These are phyloP conservation scores for Streblospio benedicti DNA, from an alignment of 1,140 invertebrate species.

Conservation along the genomic window DNA sequence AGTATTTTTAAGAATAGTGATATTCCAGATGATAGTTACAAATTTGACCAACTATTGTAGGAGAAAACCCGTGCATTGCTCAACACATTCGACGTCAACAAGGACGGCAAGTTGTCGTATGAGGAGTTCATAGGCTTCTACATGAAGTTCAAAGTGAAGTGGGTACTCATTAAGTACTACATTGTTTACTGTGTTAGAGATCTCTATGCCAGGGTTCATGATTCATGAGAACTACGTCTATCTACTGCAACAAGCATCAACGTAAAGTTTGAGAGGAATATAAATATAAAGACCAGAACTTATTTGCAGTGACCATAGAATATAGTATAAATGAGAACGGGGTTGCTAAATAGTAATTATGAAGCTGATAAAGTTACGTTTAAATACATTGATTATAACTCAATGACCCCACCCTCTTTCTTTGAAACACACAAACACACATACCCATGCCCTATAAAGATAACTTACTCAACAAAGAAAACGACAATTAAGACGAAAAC, in stretches of 20 bases:
- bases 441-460: neutral
- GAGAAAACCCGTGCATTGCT: neutral
- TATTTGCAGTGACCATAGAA: neutral
- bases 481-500: neutral
- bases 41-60: slow-evolving; percentile 9
- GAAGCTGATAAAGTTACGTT: too few species aligned
- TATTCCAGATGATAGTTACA: neutral
- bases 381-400: too few species aligned
- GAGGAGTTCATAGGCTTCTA: slow-evolving; percentile 16
- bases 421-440: too few species aligned
- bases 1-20: neutral
- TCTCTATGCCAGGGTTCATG: neutral
- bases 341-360: too few species aligned
- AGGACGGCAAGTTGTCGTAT: slow-evolving; percentile 9
- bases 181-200: neutral
- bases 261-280: neutral
- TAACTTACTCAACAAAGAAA: neutral
- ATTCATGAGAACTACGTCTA: neutral
- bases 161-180: neutral
- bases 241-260: neutral
- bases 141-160: slow-evolving; percentile 13
- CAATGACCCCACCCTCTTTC: too few species aligned
- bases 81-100: slow-evolving; percentile 9
- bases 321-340: neutral
- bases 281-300: neutral